Evolutionary conservation across 2,113 vertebrate species (phyloP).

Genomic region (Dicerorhinus sumatrensis): DNA sequence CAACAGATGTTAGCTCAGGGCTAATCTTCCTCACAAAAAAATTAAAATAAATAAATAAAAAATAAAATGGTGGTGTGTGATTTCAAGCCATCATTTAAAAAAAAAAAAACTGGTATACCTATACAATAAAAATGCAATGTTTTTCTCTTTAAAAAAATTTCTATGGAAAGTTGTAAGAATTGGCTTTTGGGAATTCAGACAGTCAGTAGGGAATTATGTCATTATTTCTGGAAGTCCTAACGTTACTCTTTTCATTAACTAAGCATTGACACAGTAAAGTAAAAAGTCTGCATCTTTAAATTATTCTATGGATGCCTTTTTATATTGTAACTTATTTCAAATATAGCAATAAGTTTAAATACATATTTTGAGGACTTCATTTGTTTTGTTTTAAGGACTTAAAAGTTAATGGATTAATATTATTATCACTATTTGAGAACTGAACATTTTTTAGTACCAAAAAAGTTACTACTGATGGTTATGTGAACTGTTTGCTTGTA

Average conservation of each 20-base stretch:
- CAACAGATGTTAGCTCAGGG: no score
- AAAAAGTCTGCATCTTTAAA: constrained; percentile 70
- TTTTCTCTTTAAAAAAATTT: constrained; percentile 23
- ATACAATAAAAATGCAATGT: constrained; percentile 57
- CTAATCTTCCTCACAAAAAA: no score
- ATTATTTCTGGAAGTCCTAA: constrained; percentile 19
- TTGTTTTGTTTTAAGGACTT: constrained; percentile 14
- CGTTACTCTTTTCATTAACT: constrained; percentile 30
- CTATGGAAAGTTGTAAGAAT: constrained; percentile 10
- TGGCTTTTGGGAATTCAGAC: constrained; percentile 28
- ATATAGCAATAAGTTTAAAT: constrained; percentile 42
- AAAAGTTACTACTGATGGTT: not conserved
- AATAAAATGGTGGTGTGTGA: no score
- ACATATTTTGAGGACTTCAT: constrained; percentile 21
- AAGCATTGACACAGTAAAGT: not conserved
- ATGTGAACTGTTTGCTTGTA: not conserved
- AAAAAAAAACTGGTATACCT: constrained; percentile 60
- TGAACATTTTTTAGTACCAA: not conserved
- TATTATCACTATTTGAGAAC: not conserved
- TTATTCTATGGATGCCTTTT: not conserved
- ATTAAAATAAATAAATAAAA: no score
- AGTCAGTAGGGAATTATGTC: not conserved
- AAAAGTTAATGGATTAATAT: constrained; percentile 1
- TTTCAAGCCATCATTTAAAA: no score
- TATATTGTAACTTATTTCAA: constrained; percentile 44